A percentile compares a stretch with the other conserved stretches of the same genome.
phyloP scores from a whole-genome alignment of 2,888 invertebrate genomes.

The Polyommatus iphigenia region DNA sequence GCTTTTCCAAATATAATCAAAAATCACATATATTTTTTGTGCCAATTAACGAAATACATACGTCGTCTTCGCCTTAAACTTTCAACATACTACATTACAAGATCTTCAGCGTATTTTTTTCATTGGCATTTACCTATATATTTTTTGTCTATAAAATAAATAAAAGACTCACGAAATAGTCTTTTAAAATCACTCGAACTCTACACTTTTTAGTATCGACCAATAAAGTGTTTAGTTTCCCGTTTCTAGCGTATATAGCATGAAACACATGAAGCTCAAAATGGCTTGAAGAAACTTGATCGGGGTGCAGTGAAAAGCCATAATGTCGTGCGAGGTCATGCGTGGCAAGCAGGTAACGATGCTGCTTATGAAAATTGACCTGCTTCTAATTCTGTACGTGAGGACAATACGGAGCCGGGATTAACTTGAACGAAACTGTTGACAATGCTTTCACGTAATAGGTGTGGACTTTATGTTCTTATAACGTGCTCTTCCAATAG shows the following conservation, averaged over 20 bases:
- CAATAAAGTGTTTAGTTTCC: not conserved
- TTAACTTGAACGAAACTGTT: constrained; percentile 25
- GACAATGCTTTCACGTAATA: constrained; percentile 7
- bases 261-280: not conserved
- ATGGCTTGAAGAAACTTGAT: constrained; percentile 28
- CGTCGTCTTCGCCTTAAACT: too few species aligned
- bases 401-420: constrained; percentile 32
- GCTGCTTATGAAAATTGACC: constrained; percentile 45
- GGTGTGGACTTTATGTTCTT: not conserved
- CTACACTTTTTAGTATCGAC: not conserved
- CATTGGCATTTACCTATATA: too few species aligned
- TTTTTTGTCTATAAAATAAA: not conserved
- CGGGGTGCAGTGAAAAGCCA: constrained; percentile 36
- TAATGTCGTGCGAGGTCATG: constrained; percentile 40
- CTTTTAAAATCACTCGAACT: not conserved
- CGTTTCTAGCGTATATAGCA: not conserved
- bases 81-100: too few species aligned
- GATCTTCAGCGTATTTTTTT: too few species aligned
- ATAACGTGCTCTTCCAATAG: not conserved
- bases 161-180: not conserved
- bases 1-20: too few species aligned
- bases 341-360: constrained; percentile 42
- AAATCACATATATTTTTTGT: too few species aligned
- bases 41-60: too few species aligned
- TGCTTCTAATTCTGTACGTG: constrained; percentile 44